Evolutionary conservation across 2,888 invertebrate species (phyloP), one percentile per base, ranked within the genome.

Genomic region (Papilio demoleus): DNA sequence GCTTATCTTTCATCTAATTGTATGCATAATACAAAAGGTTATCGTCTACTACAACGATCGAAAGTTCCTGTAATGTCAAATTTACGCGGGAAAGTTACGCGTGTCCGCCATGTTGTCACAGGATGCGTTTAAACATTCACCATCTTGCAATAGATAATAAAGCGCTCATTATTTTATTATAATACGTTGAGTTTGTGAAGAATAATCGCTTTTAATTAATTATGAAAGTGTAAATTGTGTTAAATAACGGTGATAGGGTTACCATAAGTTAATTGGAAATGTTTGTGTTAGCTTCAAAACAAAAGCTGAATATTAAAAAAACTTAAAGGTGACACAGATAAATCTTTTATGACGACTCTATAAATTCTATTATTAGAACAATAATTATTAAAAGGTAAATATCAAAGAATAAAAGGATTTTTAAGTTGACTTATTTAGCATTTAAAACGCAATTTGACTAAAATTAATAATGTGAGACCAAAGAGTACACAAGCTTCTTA

Each of bases 181-280:
- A 67, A 42, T 56, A 42, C 8, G 40, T n/a, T 42, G 14, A 42
- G 31, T 24, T 65, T 22, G 24, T 36, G 17, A 60, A 61, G 61
- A 61, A 19, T 40, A 11, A 6, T n/a, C 14, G 61, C 19, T 61
- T 34, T 61, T 61, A 59, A 67, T 40, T 17, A 19, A 53, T 27
- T 19, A 27, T 60, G 9, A 42, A 31, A 50, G 38, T 56, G 56
- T n/a, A 36, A 59, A 67, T 53, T 61, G 53, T 67, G 67, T 19
- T 61, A 61, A 22, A 17, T 67, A 67, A 67, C 53, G 67, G 61
- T 42, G 4, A 27, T 67, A 61, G 67, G 27, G 67, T 61, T 36
- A 61, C 61, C 61, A 61, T 61, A 40, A 40, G n/a, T n/a, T n/a
- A 0, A n/a, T 40, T 40, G 40, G n/a, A 40, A 40, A n/a, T 40